Percentiles rank a stretch among this genome's conserved stretches.
These are phyloP conservation scores for Fopius arisanus DNA, from an alignment of 1,140 invertebrate genomes.

Conservation along the genomic window DNA sequence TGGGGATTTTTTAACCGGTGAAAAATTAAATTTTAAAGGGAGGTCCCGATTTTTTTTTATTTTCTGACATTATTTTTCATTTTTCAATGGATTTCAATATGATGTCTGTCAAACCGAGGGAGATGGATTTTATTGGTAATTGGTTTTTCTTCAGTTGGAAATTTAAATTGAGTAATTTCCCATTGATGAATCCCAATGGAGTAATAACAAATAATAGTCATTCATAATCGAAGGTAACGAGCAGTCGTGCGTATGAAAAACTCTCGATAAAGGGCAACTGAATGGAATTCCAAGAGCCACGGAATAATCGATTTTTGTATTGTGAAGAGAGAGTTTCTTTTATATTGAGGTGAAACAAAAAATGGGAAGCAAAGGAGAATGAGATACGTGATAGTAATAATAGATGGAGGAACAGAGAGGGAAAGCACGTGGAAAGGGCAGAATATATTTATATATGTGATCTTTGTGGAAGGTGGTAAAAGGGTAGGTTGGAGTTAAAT, in stretches of 20 bases:
- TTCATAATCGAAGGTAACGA: no score
- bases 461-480: slow-evolving; percentile 19
- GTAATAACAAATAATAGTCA: background rate
- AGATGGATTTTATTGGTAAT: no score
- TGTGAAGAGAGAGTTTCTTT: background rate
- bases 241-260: background rate
- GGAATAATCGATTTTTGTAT: no score
- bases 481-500: slow-evolving; percentile 41
- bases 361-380: background rate
- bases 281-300: background rate
- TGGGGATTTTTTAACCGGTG: background rate
- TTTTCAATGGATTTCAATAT: no score
- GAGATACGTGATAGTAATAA: background rate
- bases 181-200: background rate
- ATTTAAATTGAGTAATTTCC: background rate
- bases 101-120: no score
- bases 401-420: background rate
- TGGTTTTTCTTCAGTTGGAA: no score
- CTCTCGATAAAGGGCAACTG: background rate
- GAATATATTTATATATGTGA: slow-evolving; percentile 28
- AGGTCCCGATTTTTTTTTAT: background rate
- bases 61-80: no score
- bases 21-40: no score
- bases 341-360: background rate
- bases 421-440: background rate